Percentiles rank a stretch among this genome's conserved stretches.
phyloP scores from a whole-genome alignment of 2,797 vertebrate species.

The Helostoma temminkii region DNA sequence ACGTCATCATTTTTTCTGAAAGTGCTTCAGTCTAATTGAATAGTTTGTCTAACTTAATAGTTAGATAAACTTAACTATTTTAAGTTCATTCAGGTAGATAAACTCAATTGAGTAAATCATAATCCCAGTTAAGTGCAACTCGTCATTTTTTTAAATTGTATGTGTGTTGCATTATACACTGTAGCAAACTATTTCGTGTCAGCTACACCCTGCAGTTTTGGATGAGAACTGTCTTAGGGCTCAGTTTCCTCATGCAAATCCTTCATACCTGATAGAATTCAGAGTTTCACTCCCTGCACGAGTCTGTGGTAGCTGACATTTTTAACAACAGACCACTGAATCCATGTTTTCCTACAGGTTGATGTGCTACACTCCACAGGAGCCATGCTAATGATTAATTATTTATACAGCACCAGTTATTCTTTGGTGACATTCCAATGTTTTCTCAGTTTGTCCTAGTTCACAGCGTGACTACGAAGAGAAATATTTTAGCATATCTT shows the following conservation, averaged over 20 bases:
- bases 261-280: not conserved
- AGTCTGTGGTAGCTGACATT: constrained; percentile 4
- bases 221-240: constrained; percentile 8
- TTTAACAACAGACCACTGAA: constrained; percentile 4
- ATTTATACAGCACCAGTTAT: constrained; percentile 4
- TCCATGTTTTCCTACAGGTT: too few species aligned
- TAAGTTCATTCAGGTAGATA: too few species aligned
- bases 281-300: not conserved
- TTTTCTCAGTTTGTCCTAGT: not conserved
- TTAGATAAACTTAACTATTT: too few species aligned
- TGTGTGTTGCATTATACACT: not conserved
- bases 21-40: too few species aligned
- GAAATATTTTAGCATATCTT: not conserved
- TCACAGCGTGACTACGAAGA: not conserved
- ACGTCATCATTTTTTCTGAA: constrained; percentile 8
- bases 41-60: too few species aligned
- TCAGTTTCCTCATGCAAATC: constrained; percentile 5
- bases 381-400: constrained; percentile 6
- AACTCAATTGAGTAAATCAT: too few species aligned
- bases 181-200: not conserved
- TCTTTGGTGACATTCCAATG: not conserved
- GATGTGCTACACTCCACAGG: constrained; percentile 5
- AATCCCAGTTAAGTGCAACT: too few species aligned
- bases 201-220: not conserved
- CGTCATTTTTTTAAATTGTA: too few species aligned